Evolutionary conservation across 2,113 vertebrate genomes (phyloP).

Genomic region (Haplochromis vanheusdeni): DNA sequence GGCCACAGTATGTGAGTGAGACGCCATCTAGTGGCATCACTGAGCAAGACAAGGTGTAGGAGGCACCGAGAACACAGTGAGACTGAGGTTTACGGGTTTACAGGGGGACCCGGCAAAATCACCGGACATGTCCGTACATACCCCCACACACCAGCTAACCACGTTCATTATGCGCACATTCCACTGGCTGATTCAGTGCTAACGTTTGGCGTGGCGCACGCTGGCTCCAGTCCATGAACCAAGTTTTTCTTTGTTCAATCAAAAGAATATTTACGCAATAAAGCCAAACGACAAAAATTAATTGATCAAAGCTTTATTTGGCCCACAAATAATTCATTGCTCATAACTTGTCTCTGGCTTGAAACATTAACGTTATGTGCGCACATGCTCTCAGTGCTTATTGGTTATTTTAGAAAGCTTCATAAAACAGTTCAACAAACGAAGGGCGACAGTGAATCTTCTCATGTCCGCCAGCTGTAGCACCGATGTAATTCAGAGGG

Average conservation of each 20-base stretch:
- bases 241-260: background rate
- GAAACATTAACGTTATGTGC: background rate
- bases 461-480: background rate
- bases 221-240: background rate
- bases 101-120: background rate
- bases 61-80: background rate
- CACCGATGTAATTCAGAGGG: background rate
- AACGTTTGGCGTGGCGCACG: background rate
- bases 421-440: background rate
- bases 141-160: background rate
- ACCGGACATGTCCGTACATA: background rate
- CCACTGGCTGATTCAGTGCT: background rate
- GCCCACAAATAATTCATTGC: background rate
- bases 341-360: background rate
- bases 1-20: background rate
- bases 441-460: background rate
- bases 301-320: background rate
- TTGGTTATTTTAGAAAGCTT: background rate
- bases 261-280: background rate
- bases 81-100: background rate
- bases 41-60: background rate
- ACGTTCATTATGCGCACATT: background rate
- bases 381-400: background rate
- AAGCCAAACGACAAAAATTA: no score
- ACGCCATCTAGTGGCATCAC: slow-evolving; percentile 26